Evolutionary conservation across 92 coral and sea anemone genomes (phyloP).

Genomic region (Phenganax subtilis): DNA sequence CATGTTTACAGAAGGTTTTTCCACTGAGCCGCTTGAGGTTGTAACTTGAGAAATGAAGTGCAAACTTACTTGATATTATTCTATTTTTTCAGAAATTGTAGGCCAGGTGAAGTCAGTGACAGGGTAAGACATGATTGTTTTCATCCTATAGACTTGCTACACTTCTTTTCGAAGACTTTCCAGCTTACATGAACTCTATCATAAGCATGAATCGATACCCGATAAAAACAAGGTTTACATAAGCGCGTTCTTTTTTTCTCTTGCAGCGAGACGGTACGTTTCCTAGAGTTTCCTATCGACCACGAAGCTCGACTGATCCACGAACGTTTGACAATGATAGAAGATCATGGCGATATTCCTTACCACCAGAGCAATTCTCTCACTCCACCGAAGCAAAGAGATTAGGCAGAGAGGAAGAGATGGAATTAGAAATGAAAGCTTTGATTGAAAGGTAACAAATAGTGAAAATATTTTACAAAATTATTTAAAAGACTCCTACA

Average conservation of each 20-base stretch:
- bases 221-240: no score
- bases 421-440: constrained; percentile 41
- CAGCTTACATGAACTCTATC: no score
- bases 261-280: constrained; percentile 19
- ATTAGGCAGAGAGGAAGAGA: constrained; percentile 37
- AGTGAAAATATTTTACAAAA: not conserved
- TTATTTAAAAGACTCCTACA: no score
- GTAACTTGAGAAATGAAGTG: no score
- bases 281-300: constrained; percentile 7
- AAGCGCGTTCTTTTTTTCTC: not conserved
- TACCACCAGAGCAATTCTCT: constrained; percentile 42
- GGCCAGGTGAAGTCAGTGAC: not conserved
- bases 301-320: constrained; percentile 41
- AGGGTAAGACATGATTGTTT: not conserved
- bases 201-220: no score
- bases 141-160: not conserved
- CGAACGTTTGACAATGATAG: constrained; percentile 24
- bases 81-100: not conserved
- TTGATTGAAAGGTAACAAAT: constrained; percentile 35
- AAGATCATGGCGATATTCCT: constrained; percentile 31
- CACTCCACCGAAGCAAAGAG: constrained; percentile 21
- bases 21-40: no score
- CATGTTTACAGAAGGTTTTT: no score
- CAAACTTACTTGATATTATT: no score
- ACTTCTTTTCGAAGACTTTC: no score